A percentile compares a stretch with the other conserved stretches of the same genome.
Evolutionary conservation across 2,797 vertebrate genomes (phyloP).

Genomic region (Tokudaia muenninki): DNA sequence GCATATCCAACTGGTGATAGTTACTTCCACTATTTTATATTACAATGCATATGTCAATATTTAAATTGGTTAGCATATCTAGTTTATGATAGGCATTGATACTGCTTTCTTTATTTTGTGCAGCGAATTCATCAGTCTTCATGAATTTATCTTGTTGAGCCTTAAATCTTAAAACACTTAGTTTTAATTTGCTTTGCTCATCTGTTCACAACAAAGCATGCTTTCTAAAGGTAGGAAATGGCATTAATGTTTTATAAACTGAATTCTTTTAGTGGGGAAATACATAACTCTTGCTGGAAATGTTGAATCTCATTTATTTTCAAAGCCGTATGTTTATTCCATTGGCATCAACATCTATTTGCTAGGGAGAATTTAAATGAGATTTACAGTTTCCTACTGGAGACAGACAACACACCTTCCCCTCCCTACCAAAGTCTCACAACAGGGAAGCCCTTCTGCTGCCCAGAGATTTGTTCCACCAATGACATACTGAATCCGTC

Average conservation of each 20-base stretch:
- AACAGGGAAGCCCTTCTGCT: slow-evolving; percentile 17
- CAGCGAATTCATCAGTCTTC: neutral
- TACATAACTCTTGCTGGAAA: slow-evolving; percentile 31
- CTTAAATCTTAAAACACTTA: slow-evolving; percentile 18
- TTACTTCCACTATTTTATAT: neutral
- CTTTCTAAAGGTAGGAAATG: slow-evolving; percentile 13
- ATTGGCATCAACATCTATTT: slow-evolving; percentile 16
- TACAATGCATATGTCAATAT: slow-evolving; percentile 1
- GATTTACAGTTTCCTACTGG: slow-evolving; percentile 69
- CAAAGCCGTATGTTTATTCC: slow-evolving; percentile 40
- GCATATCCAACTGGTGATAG: neutral
- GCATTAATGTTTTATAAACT: neutral
- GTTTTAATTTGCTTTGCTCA: slow-evolving; percentile 32
- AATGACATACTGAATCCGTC: neutral
- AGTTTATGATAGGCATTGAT: neutral
- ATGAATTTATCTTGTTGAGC: neutral
- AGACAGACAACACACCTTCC: slow-evolving; percentile 35
- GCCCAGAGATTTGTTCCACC: slow-evolving; percentile 22
- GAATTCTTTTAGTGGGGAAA: slow-evolving; percentile 65
- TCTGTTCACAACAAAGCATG: neutral
- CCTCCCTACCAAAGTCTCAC: neutral
- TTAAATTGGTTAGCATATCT: neutral
- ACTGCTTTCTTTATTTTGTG: neutral
- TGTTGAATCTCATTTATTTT: slow-evolving; percentile 55
- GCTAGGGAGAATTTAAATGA: slow-evolving; percentile 71